Conservation (phyloP, 2,113 vertebrate species). For the Otus sunia region DNA sequence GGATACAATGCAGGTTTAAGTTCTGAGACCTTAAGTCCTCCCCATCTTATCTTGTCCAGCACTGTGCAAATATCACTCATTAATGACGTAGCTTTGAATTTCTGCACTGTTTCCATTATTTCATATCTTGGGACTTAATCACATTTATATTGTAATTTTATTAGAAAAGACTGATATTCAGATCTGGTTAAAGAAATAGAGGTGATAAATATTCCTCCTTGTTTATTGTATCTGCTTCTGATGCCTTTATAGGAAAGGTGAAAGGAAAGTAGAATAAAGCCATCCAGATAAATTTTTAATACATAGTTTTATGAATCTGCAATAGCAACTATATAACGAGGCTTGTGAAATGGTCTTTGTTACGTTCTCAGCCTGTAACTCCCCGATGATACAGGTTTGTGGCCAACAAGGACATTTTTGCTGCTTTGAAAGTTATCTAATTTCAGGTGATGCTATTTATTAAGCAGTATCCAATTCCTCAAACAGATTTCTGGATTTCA, state of each 20-base stretch:
- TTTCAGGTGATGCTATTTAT: background rate
- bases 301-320: background rate
- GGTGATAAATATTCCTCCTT: conserved; percentile 35
- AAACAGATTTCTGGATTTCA: background rate
- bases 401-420: background rate
- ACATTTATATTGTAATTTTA: background rate
- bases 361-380: background rate
- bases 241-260: background rate
- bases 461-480: background rate
- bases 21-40: background rate
- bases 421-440: background rate
- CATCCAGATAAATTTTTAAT: background rate
- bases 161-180: background rate
- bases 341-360: background rate
- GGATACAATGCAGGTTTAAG: conserved; percentile 10
- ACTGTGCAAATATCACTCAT: background rate
- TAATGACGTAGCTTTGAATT: background rate
- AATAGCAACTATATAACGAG: background rate
- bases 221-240: conserved; percentile 27
- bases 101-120: background rate
- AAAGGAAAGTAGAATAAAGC: background rate
- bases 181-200: conserved; percentile 29
- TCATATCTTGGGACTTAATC: background rate
- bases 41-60: background rate
- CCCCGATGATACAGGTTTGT: background rate